phyloP scores from a whole-genome alignment of 2,113 vertebrate species.

The Zosterops lateralis region DNA sequence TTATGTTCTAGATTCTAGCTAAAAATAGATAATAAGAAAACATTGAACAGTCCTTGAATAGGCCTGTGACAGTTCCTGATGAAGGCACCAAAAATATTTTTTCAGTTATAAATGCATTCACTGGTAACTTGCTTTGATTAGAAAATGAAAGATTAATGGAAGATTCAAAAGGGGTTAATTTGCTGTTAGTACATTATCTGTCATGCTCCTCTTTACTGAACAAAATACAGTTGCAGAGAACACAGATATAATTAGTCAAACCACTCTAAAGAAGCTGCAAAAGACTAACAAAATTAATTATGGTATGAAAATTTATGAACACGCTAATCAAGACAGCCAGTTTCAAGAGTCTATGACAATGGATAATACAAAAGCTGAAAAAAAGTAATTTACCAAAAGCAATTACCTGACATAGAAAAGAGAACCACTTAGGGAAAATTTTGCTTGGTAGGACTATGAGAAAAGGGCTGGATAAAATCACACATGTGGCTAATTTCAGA shows the following conservation, averaged over 20 bases:
- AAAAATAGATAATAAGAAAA: neutral
- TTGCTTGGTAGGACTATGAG: neutral
- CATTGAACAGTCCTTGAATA: neutral
- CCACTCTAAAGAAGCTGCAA: neutral
- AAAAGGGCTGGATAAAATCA: neutral
- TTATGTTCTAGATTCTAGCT: neutral
- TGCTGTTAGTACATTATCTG: neutral
- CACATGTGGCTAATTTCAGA: neutral
- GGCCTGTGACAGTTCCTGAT: neutral
- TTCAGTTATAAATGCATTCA: neutral
- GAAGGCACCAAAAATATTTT: neutral
- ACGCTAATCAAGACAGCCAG: neutral
- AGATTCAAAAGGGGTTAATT: neutral
- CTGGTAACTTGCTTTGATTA: neutral
- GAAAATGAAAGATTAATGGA: neutral
- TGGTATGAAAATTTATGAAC: neutral
- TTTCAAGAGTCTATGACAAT: neutral
- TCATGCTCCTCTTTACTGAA: neutral
- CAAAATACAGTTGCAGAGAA: neutral
- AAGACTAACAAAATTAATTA: neutral
- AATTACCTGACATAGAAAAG: neutral
- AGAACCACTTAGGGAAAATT: neutral
- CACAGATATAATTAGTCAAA: neutral
- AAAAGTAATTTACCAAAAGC: neutral
- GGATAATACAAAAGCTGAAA: neutral